Evolutionary conservation across 2,113 vertebrate genomes (phyloP).

Genomic region (Dasypus novemcinctus): DNA sequence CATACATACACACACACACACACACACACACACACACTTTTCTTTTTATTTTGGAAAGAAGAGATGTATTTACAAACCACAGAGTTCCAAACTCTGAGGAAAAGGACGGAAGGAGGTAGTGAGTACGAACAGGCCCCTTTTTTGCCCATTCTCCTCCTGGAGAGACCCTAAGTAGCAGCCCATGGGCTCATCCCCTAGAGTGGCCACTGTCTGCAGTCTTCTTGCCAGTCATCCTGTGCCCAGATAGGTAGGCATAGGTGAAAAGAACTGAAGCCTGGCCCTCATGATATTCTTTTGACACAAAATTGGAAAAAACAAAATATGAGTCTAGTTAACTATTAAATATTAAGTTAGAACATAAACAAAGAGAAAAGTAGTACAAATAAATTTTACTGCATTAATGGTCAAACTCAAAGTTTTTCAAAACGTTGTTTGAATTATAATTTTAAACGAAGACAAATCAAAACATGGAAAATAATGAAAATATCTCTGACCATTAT

Average conservation of each 20-base stretch:
- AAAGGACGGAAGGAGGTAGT: too few relatives aligned
- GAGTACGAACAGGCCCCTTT: slow-evolving; percentile 1
- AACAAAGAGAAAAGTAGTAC: slow-evolving; percentile 32
- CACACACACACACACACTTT: too few relatives aligned
- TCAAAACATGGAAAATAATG: slow-evolving; percentile 17
- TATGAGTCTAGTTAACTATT: neutral
- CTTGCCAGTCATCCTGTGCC: slow-evolving; percentile 93
- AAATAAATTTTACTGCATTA: slow-evolving; percentile 31
- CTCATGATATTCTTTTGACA: slow-evolving; percentile 67
- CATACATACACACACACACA: too few relatives aligned
- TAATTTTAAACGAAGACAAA: slow-evolving; percentile 36
- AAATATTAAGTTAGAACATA: slow-evolving; percentile 39
- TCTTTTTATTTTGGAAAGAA: slow-evolving; percentile 29
- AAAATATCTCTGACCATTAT: slow-evolving; percentile 50
- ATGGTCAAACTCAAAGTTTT: slow-evolving; percentile 27
- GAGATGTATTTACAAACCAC: slow-evolving; percentile 46
- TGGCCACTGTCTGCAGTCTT: slow-evolving; percentile 55
- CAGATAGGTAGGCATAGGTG: slow-evolving; percentile 90
- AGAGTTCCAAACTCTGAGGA: too few relatives aligned
- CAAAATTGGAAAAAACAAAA: slow-evolving; percentile 32
- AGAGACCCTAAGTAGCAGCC: neutral
- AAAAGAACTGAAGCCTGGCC: slow-evolving; percentile 93
- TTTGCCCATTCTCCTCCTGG: neutral
- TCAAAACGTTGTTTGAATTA: slow-evolving; percentile 28
- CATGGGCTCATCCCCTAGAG: rapidly evolving